phyloP scores from a whole-genome alignment of 2,797 vertebrate species.

The Buphagus erythrorhynchus region DNA sequence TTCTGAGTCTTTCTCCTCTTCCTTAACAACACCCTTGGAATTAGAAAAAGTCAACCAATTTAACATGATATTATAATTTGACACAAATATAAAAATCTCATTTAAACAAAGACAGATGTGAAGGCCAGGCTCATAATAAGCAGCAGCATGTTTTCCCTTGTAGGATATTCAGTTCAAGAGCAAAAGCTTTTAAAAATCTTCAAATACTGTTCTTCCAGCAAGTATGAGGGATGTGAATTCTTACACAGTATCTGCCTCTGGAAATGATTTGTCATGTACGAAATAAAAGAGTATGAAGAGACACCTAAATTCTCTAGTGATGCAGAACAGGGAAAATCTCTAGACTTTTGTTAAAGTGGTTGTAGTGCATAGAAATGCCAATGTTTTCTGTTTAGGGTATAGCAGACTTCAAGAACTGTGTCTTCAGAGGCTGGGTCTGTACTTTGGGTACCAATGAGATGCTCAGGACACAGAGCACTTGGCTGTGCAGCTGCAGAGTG shows the following conservation, averaged over 20 bases:
- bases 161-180: neutral
- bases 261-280: neutral
- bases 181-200: neutral
- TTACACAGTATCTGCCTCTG: neutral
- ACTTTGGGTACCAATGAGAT: neutral
- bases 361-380: neutral
- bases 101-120: neutral
- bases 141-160: neutral
- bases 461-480: neutral
- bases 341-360: neutral
- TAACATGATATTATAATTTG: neutral
- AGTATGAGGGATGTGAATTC: neutral
- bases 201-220: neutral
- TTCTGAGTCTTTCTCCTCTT: conserved; percentile 49
- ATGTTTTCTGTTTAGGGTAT: neutral
- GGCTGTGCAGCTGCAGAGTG: neutral
- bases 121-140: neutral
- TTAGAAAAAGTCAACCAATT: conserved; percentile 26
- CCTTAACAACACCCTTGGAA: conserved; percentile 57
- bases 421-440: neutral
- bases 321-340: neutral
- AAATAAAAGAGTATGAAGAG: neutral
- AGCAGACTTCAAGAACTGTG: neutral
- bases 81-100: fast-evolving
- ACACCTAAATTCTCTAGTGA: neutral